phyloP scores from a whole-genome alignment of 1,140 invertebrate genomes.

The Brachionus paranguensis region DNA sequence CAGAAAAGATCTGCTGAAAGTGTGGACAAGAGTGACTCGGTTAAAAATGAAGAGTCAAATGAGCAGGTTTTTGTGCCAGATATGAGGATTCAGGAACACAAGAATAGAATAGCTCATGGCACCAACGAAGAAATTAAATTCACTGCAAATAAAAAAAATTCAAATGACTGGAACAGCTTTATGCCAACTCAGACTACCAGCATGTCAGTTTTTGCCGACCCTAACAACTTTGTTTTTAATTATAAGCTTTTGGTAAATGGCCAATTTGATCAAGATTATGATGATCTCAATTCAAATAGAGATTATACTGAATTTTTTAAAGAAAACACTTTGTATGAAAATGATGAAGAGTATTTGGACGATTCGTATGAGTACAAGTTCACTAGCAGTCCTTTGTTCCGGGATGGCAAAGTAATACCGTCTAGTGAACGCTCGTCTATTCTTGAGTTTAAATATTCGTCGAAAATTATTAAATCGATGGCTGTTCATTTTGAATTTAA shows the following conservation, averaged over 20 bases:
- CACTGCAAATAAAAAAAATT: background rate
- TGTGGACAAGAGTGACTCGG: background rate
- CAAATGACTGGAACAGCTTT: background rate
- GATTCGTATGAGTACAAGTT: background rate
- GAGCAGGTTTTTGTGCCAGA: background rate
- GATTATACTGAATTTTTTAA: background rate
- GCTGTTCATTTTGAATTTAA: background rate
- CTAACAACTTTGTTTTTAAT: background rate
- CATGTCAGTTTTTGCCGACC: background rate
- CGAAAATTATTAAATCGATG: background rate
- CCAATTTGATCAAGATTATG: background rate
- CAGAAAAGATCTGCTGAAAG: conserved; percentile 2
- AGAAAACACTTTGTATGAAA: background rate
- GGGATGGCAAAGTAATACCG: background rate
- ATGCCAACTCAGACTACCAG: background rate
- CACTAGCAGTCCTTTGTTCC: background rate
- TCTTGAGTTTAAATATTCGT: background rate
- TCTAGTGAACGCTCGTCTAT: background rate
- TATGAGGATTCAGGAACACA: background rate
- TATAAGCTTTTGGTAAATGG: background rate
- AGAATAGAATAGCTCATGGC: background rate
- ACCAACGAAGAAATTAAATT: background rate
- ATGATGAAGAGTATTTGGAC: background rate
- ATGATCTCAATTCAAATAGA: background rate
- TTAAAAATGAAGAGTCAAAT: background rate